Evolutionary conservation across 2,113 vertebrate species (phyloP), one percentile per base, ranked within the genome.

Genomic region (Tetrao urogallus): DNA sequence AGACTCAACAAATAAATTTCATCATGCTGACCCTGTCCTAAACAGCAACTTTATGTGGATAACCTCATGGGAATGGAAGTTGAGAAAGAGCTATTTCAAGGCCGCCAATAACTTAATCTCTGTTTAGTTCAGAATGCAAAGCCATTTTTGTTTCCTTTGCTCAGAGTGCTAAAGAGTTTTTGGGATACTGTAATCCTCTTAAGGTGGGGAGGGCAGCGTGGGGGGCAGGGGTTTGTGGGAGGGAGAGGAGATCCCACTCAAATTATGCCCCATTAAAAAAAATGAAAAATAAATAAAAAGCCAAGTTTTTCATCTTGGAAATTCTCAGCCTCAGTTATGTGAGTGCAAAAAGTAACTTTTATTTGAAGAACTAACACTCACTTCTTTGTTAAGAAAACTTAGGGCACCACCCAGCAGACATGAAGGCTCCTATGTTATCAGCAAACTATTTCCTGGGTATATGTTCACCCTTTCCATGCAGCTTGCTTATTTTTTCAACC

Each of bases 1-100:
- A 98, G 97, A 98, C 97, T 98, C 98, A 98, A 98, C 98, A 98
- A 98, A 98, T 95, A 97, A 94, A 97, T 98, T 97, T 98, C 97
- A 98, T 98, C 98, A 98, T 61, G 45, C 52, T 98, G 97, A 97
- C 96, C 97, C 97, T 98, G 97, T 94, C 88, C 96, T 97, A 97
- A 97, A 98, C 93, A 97, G 96, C 90, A 95, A 96, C 93, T 98
- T 96, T 97, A 96, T 97, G 97, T 95, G 95, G 93, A 96, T 97
- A 97, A 97, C 93, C 95, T 97, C 96, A 97, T 97, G 96, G 97
- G 97, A 98, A 98, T 96, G 96, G 96, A 97, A 96, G 95, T 96
- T 97, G 97, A 97, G 97, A 98, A 98, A 98, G 97, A 97, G 93
- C 96, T 98, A 97, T 98, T 98, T 98, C 97, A 98, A 98, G 98